Percentiles rank a stretch among this genome's conserved stretches.
phyloP scores from a whole-genome alignment of 2,888 invertebrate species.

The Argyresthia albistria region DNA sequence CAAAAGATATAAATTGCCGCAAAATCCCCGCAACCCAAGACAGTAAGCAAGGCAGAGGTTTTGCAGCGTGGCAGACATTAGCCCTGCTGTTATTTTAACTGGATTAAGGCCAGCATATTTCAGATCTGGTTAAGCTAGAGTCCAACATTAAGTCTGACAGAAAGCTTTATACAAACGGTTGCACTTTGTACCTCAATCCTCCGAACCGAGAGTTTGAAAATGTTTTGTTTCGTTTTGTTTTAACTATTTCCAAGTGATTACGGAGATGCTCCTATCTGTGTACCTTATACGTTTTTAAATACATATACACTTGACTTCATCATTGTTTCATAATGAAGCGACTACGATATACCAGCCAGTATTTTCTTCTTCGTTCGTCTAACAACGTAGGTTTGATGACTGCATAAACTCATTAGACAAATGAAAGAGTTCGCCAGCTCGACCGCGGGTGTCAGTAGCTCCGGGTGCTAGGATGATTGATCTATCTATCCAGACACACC shows the following conservation, averaged over 20 bases:
- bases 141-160: conserved; percentile 53
- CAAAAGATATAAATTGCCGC: conserved; percentile 34
- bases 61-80: conserved; percentile 38
- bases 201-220: conserved; percentile 8
- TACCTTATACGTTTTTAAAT: too few relatives aligned
- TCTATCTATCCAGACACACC: neutral
- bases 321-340: too few relatives aligned
- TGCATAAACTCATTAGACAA: conserved; percentile 48
- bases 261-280: too few relatives aligned
- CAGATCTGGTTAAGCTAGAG: conserved; percentile 54
- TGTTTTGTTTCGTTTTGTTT: conserved; percentile 8
- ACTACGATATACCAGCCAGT: too few relatives aligned
- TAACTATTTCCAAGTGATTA: neutral
- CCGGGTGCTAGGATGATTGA: too few relatives aligned
- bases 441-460: too few relatives aligned
- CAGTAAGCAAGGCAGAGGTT: conserved; percentile 27
- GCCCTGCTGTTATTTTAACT: conserved; percentile 64
- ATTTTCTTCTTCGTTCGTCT: too few relatives aligned
- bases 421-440: conserved; percentile 58
- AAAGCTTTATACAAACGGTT: conserved; percentile 34
- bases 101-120: conserved; percentile 65
- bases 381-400: too few relatives aligned
- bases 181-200: conserved; percentile 41
- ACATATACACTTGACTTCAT: too few relatives aligned
- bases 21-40: conserved; percentile 28